phyloP scores from a whole-genome alignment of 2,797 vertebrate genomes.

The Antennarius maculatus region DNA sequence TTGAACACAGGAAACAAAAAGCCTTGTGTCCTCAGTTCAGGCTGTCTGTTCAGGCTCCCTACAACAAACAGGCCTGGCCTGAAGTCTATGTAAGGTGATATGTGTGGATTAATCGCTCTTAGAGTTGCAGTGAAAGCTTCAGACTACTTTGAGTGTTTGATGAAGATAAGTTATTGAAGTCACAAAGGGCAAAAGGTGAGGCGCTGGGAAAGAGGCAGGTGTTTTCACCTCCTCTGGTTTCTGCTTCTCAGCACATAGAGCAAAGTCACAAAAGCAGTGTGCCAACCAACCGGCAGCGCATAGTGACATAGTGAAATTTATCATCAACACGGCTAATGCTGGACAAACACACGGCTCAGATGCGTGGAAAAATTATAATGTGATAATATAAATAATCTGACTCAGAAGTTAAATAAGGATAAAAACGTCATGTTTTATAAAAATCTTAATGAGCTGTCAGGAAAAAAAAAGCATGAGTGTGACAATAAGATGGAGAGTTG shows the following conservation, averaged over 20 bases:
- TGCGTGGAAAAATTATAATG: neutral
- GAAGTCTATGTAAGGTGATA: neutral
- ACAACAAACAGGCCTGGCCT: slow-evolving; percentile 16
- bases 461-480: neutral
- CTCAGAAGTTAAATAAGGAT: neutral
- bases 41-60: neutral
- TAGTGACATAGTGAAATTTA: slow-evolving; percentile 1
- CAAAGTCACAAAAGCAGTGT: neutral
- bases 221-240: neutral
- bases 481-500: neutral
- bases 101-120: slow-evolving; percentile 14
- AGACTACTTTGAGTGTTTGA: slow-evolving; percentile 35
- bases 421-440: neutral
- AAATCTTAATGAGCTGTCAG: neutral
- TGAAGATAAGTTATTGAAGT: slow-evolving; percentile 37
- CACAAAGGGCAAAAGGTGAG: slow-evolving; percentile 9
- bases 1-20: neutral
- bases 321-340: slow-evolving; percentile 1
- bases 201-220: slow-evolving; percentile 34
- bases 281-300: slow-evolving; percentile 3
- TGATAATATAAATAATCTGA: too few relatives aligned
- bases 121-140: slow-evolving; percentile 8
- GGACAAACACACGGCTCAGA: neutral
- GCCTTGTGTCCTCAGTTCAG: slow-evolving; percentile 8
- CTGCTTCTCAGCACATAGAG: neutral